Evolutionary conservation across 2,888 invertebrate genomes (phyloP).

Genomic region (Salticus scenicus): DNA sequence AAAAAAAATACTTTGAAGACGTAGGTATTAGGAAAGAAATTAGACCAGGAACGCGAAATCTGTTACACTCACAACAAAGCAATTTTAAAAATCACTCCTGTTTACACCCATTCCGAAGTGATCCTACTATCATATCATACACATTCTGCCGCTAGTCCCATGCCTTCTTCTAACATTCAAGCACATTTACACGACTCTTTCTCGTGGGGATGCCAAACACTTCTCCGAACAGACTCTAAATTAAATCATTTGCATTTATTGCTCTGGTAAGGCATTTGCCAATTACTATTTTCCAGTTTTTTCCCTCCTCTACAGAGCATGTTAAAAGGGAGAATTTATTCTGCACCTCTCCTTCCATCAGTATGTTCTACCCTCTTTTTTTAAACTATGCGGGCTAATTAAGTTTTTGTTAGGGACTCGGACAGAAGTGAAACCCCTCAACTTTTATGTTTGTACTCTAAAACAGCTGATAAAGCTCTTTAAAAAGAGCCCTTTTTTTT

Average conservation of each 20-base stretch:
- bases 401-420: conserved; percentile 63
- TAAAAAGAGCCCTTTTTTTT: conserved; percentile 56
- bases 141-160: not conserved
- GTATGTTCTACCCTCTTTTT: conserved; percentile 27
- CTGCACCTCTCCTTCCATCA: conserved; percentile 27
- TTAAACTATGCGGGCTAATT: conserved; percentile 59
- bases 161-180: conserved; percentile 15
- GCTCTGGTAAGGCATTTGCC: conserved; percentile 67
- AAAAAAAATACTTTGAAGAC: no score
- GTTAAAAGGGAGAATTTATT: conserved; percentile 22
- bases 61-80: no score
- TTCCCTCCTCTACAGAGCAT: conserved; percentile 10
- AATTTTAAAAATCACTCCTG: no score
- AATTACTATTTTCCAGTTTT: conserved; percentile 52
- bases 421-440: conserved; percentile 36
- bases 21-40: no score
- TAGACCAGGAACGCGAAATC: no score
- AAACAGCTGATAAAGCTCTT: conserved; percentile 69
- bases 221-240: conserved; percentile 65
- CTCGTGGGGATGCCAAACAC: conserved; percentile 43
- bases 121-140: no score
- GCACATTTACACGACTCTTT: conserved; percentile 63
- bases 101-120: no score
- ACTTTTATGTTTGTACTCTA: conserved; percentile 55
- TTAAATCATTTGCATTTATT: conserved; percentile 70